A percentile compares a stretch with the other conserved stretches of the same genome.
Evolutionary conservation across 2,888 invertebrate genomes (phyloP).

Genomic region (Chymomyza caudatula): DNA sequence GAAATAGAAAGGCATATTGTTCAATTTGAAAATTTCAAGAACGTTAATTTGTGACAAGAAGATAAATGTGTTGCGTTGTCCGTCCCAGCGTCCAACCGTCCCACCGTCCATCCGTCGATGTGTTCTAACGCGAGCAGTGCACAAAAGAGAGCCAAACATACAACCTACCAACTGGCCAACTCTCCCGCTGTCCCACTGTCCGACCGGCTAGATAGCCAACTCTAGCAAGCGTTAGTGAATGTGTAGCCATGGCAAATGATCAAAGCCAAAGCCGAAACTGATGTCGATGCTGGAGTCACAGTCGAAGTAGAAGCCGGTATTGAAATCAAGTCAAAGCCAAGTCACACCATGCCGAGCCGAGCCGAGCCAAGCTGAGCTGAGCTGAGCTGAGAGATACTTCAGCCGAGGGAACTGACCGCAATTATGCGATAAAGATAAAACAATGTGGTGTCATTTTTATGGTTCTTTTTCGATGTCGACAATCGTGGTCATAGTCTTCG

Average conservation of each 20-base stretch:
- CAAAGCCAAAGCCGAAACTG: conserved; percentile 51
- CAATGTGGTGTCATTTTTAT: conserved; percentile 73
- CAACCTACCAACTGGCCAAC: conserved; percentile 1
- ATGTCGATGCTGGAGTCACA: neutral
- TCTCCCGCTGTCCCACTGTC: conserved; percentile 21
- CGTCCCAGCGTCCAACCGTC: neutral
- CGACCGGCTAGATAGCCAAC: neutral
- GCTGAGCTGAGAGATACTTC: neutral
- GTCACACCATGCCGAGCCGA: neutral
- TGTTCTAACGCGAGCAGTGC: conserved; percentile 15
- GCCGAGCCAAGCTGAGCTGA: no score
- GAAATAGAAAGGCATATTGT: conserved; percentile 39
- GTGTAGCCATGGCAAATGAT: conserved; percentile 59
- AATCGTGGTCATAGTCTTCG: neutral
- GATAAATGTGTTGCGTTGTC: conserved; percentile 48
- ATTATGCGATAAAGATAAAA: conserved; percentile 72
- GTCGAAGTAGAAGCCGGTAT: conserved; percentile 21
- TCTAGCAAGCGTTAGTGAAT: neutral
- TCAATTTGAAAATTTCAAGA: conserved; percentile 36
- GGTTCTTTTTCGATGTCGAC: conserved; percentile 50
- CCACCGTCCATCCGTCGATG: neutral
- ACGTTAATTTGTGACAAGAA: conserved; percentile 59
- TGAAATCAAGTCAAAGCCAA: conserved; percentile 38
- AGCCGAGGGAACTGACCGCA: conserved; percentile 59
- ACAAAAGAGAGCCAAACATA: neutral